Conservation (phyloP, 2,888 invertebrate genomes). For the Stictocephala bisonia region DNA sequence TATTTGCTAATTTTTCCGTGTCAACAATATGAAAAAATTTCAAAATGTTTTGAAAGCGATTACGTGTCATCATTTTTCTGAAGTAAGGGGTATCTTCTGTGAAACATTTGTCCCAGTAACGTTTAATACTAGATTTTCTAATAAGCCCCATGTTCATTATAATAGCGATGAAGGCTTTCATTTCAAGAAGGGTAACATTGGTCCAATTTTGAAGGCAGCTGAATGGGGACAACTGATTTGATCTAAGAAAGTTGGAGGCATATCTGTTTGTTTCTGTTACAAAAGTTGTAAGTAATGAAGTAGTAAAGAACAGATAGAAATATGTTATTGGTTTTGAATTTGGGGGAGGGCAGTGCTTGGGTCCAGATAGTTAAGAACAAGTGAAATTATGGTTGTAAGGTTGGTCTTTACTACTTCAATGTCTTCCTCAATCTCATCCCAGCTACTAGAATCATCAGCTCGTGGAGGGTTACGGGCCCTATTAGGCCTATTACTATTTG, state of each 20-base stretch:
- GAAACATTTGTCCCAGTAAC: slow-evolving; percentile 28
- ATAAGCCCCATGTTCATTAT: slow-evolving; percentile 43
- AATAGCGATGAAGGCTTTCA: slow-evolving; percentile 43
- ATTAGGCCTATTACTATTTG: too few relatives aligned
- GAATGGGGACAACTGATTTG: background rate
- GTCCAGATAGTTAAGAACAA: slow-evolving; percentile 23
- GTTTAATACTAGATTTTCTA: slow-evolving; percentile 1
- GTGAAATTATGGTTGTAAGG: slow-evolving; percentile 18
- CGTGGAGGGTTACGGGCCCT: too few relatives aligned
- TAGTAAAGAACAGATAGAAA: slow-evolving; percentile 40
- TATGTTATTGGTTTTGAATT: slow-evolving; percentile 36
- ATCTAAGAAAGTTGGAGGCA: slow-evolving; percentile 19
- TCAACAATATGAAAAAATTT: slow-evolving; percentile 44
- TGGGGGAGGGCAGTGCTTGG: slow-evolving; percentile 36
- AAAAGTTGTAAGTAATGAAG: slow-evolving; percentile 28
- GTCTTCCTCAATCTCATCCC: too few relatives aligned
- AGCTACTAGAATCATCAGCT: too few relatives aligned
- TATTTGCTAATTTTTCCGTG: background rate
- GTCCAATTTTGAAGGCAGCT: too few relatives aligned
- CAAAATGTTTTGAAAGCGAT: slow-evolving; percentile 37
- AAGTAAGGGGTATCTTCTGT: slow-evolving; percentile 31
- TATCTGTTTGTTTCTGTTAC: slow-evolving; percentile 32
- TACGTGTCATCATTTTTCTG: slow-evolving; percentile 14
- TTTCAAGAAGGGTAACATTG: too few relatives aligned
- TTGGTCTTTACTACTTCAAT: too few relatives aligned